A percentile compares a stretch with the other conserved stretches of the same genome.
These are phyloP conservation scores for Rhinichthys osculus DNA, from an alignment of 2,797 vertebrate genomes.

Conservation along the genomic window DNA sequence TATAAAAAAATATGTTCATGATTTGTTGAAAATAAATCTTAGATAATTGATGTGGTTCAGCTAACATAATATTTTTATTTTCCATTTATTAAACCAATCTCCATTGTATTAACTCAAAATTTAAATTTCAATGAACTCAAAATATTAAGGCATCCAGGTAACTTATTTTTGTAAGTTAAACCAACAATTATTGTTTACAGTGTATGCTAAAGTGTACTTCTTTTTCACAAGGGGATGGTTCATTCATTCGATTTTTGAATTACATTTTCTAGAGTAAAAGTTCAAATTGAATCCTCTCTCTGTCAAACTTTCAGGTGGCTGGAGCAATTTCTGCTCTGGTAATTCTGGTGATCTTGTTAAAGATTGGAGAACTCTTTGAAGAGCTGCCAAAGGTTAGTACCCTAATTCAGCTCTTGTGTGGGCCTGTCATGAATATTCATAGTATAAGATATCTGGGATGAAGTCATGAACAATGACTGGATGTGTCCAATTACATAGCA, in stretches of 20 bases:
- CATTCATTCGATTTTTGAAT: neutral
- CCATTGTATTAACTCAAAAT: too few species aligned
- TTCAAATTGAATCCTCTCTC: constrained; percentile 42
- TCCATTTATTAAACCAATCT: too few species aligned
- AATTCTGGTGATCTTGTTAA: constrained; percentile 89
- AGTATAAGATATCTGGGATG: neutral
- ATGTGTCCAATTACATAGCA: constrained; percentile 11
- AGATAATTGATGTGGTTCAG: too few species aligned
- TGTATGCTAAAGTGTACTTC: neutral
- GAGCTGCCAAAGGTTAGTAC: constrained; percentile 88
- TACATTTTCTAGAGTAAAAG: neutral
- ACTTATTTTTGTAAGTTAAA: too few species aligned
- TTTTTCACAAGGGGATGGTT: neutral
- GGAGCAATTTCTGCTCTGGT: constrained; percentile 86
- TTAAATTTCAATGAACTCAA: too few species aligned
- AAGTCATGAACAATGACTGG: neutral
- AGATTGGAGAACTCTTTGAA: constrained; percentile 89
- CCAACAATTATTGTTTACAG: too few species aligned
- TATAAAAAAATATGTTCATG: too few species aligned
- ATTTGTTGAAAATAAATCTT: too few species aligned
- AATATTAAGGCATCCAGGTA: too few species aligned
- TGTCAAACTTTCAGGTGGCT: constrained; percentile 79
- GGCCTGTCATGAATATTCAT: neutral
- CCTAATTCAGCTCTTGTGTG: neutral
- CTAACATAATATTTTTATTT: too few species aligned